These are phyloP conservation scores for Punctoribates punctum DNA, from an alignment of 2,888 invertebrate genomes.

Conservation along the genomic window DNA sequence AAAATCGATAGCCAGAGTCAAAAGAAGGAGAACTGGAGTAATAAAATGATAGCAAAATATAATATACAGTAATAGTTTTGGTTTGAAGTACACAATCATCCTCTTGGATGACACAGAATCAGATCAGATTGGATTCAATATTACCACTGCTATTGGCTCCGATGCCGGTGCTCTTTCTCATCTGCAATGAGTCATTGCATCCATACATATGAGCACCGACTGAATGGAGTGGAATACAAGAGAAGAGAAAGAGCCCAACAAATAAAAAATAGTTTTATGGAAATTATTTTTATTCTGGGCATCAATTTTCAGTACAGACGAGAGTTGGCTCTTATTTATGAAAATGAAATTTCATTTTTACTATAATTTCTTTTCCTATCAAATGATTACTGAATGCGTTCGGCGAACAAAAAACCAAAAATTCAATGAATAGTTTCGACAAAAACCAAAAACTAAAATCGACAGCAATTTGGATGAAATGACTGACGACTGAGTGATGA, in stretches of 20 bases:
- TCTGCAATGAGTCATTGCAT: constrained; percentile 32
- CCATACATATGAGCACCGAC: constrained; percentile 14
- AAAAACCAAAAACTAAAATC: background rate
- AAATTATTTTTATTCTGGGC: background rate
- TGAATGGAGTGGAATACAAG: background rate
- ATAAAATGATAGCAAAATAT: constrained; percentile 35
- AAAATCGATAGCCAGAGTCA: constrained; percentile 8
- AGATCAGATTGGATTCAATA: background rate
- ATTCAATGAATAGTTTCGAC: no score
- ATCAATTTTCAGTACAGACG: constrained; percentile 10
- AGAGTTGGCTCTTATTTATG: background rate
- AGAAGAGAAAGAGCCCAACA: background rate
- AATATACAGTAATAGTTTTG: constrained; percentile 14
- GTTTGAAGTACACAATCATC: constrained; percentile 22
- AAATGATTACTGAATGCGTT: background rate
- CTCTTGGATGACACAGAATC: constrained; percentile 13
- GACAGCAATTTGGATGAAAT: background rate
- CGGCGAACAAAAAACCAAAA: no score
- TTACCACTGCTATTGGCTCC: background rate
- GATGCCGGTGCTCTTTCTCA: constrained; percentile 8
- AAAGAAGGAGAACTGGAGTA: background rate
- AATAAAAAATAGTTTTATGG: constrained; percentile 27
- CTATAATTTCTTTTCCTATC: background rate
- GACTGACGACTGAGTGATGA: background rate
- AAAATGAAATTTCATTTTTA: background rate